Percentiles rank a stretch among this genome's conserved stretches.
phyloP scores from a whole-genome alignment of 2,113 vertebrate genomes.

The Cephalopterus ornatus region DNA sequence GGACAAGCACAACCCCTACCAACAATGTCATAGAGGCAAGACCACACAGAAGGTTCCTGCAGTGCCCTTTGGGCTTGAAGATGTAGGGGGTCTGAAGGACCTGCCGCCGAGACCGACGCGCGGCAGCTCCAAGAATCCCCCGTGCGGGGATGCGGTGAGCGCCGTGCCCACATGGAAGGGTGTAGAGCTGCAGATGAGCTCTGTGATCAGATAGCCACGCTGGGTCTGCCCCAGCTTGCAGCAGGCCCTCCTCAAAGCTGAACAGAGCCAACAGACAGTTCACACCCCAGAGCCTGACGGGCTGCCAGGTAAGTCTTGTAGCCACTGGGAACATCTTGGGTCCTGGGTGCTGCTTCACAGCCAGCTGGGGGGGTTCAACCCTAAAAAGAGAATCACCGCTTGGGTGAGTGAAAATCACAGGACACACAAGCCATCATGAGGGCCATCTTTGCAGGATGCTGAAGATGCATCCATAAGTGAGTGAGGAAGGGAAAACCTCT shows the following conservation, averaged over 20 bases:
- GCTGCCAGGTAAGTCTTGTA: not conserved
- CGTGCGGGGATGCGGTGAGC: not conserved
- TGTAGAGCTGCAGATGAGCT: slow-evolving; percentile 4
- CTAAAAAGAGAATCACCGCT: not conserved
- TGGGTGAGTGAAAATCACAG: not conserved
- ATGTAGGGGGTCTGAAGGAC: slow-evolving; percentile 52
- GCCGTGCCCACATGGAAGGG: not conserved
- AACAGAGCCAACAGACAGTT: not conserved
- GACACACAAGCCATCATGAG: not conserved
- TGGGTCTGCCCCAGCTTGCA: slow-evolving; percentile 48
- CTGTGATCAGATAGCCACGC: slow-evolving; percentile 31
- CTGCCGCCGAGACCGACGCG: not conserved
- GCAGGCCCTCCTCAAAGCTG: not conserved
- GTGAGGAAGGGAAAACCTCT: accelerated
- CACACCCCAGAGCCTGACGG: not conserved
- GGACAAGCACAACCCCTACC: slow-evolving; percentile 23
- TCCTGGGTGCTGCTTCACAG: not conserved
- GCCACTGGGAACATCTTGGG: not conserved
- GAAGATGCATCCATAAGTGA: not conserved
- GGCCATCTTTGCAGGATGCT: not conserved
- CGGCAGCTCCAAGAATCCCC: slow-evolving; percentile 22
- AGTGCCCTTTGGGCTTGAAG: slow-evolving; percentile 51
- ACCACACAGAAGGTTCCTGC: slow-evolving; percentile 36
- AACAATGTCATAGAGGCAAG: not conserved
- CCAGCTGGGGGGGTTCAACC: not conserved